Evolutionary conservation across 2,888 invertebrate species (phyloP), one percentile per base, ranked within the genome.

Genomic region (Serrognathus titanus): DNA sequence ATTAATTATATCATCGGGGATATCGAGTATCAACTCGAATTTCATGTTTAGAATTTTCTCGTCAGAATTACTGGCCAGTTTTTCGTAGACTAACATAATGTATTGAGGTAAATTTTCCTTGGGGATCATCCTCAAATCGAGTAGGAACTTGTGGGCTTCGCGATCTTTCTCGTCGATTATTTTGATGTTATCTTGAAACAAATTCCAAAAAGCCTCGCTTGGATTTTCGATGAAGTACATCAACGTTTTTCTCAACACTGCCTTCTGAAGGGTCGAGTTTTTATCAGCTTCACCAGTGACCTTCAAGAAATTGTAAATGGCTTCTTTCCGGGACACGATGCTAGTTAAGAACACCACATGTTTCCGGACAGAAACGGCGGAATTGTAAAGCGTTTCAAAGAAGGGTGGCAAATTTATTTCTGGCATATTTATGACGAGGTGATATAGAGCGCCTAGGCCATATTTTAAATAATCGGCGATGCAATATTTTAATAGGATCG

Each of bases 291-390:
- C 3, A 2, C n/a, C 43, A 36, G 37, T 13, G 35, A 10, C 45
- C 36, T 52, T 36, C 3, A 52, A 31, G 10, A 47, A 35, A 13
- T 35, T 13, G 46, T 45, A 46, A 2, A 52, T 35, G 35, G 10
- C 46, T n/a, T 10, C 11, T 35, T 52, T 16, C 1, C 11, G 4
- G 5, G 46, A 52, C 3, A 52, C 10, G 10, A 45, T 9, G 37
- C 37, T 46, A 8, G 48, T 48, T 2, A 63, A 48, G 12, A 20
- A 38, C 5, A 63, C 48, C 10, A 53, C 43, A 38, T 58, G 57
- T 16, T 61, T 63, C 11, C 51, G 46, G 2, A 55, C 46, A 6
- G 60, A 61, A 43, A 59, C 57, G 1, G 55, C 45, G 3, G 41
- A 36, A 12, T 56, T 11, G 2, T 8, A 36, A 43, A 63, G 52